Conservation (phyloP, 2,888 invertebrate species). For the Diarsia rubi region DNA sequence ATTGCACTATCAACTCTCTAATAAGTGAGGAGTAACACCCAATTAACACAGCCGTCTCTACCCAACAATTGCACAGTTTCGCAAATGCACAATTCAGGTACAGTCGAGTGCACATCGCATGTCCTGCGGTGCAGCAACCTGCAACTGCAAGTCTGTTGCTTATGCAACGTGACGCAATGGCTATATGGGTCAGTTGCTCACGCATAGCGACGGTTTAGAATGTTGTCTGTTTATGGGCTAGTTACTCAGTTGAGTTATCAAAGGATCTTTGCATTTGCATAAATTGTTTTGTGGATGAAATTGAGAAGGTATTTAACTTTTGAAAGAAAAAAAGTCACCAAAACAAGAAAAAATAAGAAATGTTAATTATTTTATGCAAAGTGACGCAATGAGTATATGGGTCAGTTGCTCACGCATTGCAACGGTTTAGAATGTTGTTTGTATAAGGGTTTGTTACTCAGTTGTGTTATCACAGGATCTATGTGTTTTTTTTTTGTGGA, state of each 20-base stretch:
- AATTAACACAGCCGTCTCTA: constrained; percentile 36
- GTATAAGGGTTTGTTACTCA: constrained; percentile 38
- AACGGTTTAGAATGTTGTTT: constrained; percentile 55
- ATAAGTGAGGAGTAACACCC: not conserved
- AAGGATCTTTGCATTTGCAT: constrained; percentile 17
- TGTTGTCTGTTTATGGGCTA: constrained; percentile 54
- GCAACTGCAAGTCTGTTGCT: constrained; percentile 50
- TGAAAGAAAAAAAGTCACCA: not conserved
- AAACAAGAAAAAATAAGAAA: too few relatives aligned
- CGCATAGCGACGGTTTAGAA: constrained; percentile 57
- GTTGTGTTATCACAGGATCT: constrained; percentile 25
- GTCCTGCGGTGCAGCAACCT: constrained; percentile 67
- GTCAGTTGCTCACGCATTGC: constrained; percentile 67
- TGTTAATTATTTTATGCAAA: too few relatives aligned
- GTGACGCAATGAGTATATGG: constrained; percentile 81
- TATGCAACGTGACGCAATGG: constrained; percentile 65
- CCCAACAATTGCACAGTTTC: constrained; percentile 65
- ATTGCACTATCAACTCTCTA: constrained; percentile 13
- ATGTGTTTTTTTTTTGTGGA: constrained; percentile 1
- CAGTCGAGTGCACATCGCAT: constrained; percentile 83
- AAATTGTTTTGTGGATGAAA: constrained; percentile 5
- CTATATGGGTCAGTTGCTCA: constrained; percentile 76
- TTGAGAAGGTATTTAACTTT: not conserved
- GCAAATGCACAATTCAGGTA: constrained; percentile 72
- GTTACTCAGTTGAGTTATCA: constrained; percentile 3